Evolutionary conservation across 2,888 invertebrate species (phyloP).

Genomic region (Melanargia galathea): DNA sequence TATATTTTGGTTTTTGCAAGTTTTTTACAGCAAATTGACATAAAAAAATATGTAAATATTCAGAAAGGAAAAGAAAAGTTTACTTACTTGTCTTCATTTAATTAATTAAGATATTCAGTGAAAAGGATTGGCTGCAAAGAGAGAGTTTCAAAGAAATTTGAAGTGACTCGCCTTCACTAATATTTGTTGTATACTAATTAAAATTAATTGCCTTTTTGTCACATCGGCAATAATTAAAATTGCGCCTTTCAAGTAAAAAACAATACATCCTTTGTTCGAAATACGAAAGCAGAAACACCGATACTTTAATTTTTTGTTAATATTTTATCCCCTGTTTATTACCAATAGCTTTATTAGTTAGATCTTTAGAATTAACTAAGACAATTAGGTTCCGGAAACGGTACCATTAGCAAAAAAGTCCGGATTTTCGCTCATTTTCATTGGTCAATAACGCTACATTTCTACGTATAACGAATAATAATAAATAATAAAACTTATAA

Average conservation of each 20-base stretch:
- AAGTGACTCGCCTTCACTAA: slow-evolving; percentile 1
- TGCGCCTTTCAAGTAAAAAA: slow-evolving; percentile 2
- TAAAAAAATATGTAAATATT: neutral
- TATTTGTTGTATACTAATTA: slow-evolving; percentile 10
- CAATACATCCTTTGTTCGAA: neutral
- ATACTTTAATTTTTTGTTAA: neutral
- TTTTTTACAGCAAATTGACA: too few species aligned
- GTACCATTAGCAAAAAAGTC: too few species aligned
- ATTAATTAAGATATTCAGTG: slow-evolving; percentile 7
- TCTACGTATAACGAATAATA: too few species aligned
- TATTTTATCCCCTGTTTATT: neutral
- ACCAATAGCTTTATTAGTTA: neutral
- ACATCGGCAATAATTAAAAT: slow-evolving; percentile 7
- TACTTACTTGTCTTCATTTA: neutral
- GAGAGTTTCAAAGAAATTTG: slow-evolving; percentile 1
- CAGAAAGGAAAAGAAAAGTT: neutral
- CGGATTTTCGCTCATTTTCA: too few species aligned
- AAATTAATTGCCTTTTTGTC: slow-evolving; percentile 8
- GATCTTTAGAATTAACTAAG: neutral
- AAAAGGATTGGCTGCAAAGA: slow-evolving; percentile 1
- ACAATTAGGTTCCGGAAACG: too few species aligned
- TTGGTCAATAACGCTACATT: too few species aligned
- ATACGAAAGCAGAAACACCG: neutral
- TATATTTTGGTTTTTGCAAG: too few species aligned
- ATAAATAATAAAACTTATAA: too few species aligned